Base-by-base conservation (phyloP, 1,140 invertebrate genomes). In the Lordiphosa stackelbergi region DNA sequence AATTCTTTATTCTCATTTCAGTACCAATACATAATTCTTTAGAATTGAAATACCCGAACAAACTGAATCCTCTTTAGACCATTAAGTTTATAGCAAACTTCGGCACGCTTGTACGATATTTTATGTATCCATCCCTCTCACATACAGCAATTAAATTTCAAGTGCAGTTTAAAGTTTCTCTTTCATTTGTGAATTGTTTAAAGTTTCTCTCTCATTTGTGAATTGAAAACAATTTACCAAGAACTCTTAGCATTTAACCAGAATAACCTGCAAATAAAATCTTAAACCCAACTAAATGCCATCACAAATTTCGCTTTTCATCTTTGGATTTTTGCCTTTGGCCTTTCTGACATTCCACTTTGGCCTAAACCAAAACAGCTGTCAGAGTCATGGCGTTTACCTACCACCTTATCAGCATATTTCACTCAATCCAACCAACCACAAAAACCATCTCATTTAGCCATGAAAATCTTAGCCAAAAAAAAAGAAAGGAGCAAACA, bases 361-460 rank as follows among this genome's bases (percentile, higher is more conserved):
- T 66, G 52, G 43, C 24, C 24, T 5, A 9, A 46, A 46, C 54
- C 64, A 52, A 68, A 78, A 54, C 65, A 79, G 65, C 70, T 78
- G 70, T 56, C 73, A 73, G 53, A 66, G 69, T 58, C 60, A 79
- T 58, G 54, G 28, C 28, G 51, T 35, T 47, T 37, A 5, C 11
- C 19, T 42, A 12, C 11, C 37, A 52, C 31, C 41, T 57, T 59
- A 58, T 74, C 57, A 70, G 53, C 55, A 64, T 74, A 53, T 59
- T 79, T 69, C 56, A 48, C 52, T 69, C 62, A 60, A 56, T 56
- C 60, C 66, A 69, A 53, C 59, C 52, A 52, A 81, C 74, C 74
- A 74, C 75, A 79, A 68, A 79, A 81, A 81, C 75, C 75, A 83
- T 75, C 72, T 81, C 77, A 81, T 81, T 81, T 83, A 83, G 65